Percentiles rank a stretch among this genome's conserved stretches.
These are phyloP conservation scores for Aviceda subcristata DNA, from an alignment of 2,113 vertebrate species.

Conservation along the genomic window DNA sequence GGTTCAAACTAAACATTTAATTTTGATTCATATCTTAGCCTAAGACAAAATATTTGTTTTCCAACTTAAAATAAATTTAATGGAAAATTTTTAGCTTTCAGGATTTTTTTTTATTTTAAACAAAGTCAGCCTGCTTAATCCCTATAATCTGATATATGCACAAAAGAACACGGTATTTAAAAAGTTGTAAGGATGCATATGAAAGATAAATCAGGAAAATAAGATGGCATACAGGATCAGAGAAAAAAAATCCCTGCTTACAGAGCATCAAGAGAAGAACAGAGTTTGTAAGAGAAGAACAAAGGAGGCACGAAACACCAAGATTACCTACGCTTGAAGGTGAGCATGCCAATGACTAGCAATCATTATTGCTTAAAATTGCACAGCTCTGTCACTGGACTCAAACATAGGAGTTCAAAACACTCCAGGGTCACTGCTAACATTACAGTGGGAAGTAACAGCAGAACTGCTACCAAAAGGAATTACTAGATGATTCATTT, in stretches of 20 bases:
- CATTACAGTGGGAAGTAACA: neutral
- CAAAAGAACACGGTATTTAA: neutral
- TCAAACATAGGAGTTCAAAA: neutral
- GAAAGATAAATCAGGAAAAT: neutral
- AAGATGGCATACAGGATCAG: neutral
- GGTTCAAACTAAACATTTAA: neutral
- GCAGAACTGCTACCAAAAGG: neutral
- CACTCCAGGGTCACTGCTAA: neutral
- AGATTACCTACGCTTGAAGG: neutral
- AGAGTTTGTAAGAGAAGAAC: neutral
- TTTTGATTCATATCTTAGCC: neutral
- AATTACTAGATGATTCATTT: neutral
- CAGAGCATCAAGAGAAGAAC: neutral
- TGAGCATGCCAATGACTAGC: rapidly evolving
- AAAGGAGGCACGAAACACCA: neutral
- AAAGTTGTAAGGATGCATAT: neutral
- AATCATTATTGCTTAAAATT: neutral
- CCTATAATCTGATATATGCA: neutral
- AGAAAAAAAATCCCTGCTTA: neutral
- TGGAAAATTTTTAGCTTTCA: neutral
- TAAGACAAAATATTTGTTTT: neutral
- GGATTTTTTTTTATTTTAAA: neutral
- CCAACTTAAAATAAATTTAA: neutral
- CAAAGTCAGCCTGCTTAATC: neutral
- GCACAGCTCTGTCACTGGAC: neutral